Evolutionary conservation across 1,140 invertebrate genomes (phyloP), one percentile per base, ranked within the genome.

Genomic region (Acromyrmex charruanus): DNA sequence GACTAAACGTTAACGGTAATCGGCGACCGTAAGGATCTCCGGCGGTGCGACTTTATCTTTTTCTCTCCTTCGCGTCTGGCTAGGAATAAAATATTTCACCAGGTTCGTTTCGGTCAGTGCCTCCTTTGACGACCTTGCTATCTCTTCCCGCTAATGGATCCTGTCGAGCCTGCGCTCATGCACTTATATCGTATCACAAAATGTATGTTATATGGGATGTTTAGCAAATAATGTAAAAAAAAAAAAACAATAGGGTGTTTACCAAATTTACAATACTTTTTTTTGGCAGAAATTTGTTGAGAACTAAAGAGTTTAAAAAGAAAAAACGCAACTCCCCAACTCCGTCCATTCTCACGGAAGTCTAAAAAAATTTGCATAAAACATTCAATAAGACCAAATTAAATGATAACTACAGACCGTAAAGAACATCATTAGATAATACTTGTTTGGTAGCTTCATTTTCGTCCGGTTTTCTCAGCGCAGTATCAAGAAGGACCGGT

Each of bases 121-220:
- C 82, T 88, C 31, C 59, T 88, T 84, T 69, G 35, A 79, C 87
- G 90, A 89, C 90, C 90, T 93, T 93, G 90, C 88, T 91, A 91
- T 92, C 90, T 90, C 61, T 59, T 65, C 25, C 49, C 55, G 89
- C 87, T 91, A 91, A 91, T 91, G 89, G 90, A 88, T 87, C 74
- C 89, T 85, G 72, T 16, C 39, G 25, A 21, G 21, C 16, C 49
- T 28, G 31, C 21, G 21, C n/a, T 59, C 16, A 39, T 55, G 53
- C 35, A 74, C 18, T 82, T 35, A 14, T 66, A 35, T 49, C 4
- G 14, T 71, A 82, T 59, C 80, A 25, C 35, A 31, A 68, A 71
- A 31, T 58, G 21, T 72, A 25, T n/a, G 6, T 66, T 44, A 16
- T n/a, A 53, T 16, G 16, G 6, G 31, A 16, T 82, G 25, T 28